Conservation (phyloP, 2,797 vertebrate genomes). For the Galaxias olidus region DNA sequence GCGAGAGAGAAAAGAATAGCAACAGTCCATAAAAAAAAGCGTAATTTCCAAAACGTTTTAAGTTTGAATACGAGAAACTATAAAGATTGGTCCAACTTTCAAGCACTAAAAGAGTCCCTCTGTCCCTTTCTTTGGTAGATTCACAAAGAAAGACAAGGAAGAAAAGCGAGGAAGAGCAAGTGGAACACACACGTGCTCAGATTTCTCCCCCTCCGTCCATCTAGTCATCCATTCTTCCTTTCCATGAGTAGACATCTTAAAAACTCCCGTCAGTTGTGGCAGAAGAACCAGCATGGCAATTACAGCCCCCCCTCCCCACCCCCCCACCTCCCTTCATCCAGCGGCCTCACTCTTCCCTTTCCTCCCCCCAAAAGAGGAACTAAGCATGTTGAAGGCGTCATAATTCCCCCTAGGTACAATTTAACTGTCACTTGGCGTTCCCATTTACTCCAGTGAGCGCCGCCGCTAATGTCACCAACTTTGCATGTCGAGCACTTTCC, state of each 20-base stretch:
- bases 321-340: slow-evolving; percentile 41
- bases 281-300: slow-evolving; percentile 89
- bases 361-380: slow-evolving; percentile 77
- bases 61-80: no score
- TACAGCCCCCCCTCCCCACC: slow-evolving; percentile 81
- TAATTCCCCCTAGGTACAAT: slow-evolving; percentile 99
- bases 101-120: no score
- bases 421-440: slow-evolving; percentile 99
- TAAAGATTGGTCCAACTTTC: no score
- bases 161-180: no score
- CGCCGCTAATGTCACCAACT: slow-evolving; percentile 97
- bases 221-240: slow-evolving; percentile 60
- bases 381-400: slow-evolving; percentile 99
- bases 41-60: no score
- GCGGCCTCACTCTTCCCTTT: slow-evolving; percentile 26
- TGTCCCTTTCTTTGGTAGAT: no score
- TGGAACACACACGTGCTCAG: slow-evolving; percentile 10
- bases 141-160: no score
- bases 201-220: not conserved
- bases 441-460: slow-evolving; percentile 94
- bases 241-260: slow-evolving; percentile 52
- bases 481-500: slow-evolving; percentile 99
- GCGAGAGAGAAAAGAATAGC: slow-evolving; percentile 55
- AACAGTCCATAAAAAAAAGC: no score
- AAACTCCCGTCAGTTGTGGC: slow-evolving; percentile 80